Conservation (phyloP, 2,113 vertebrate species). For the Galeopterus variegatus region DNA sequence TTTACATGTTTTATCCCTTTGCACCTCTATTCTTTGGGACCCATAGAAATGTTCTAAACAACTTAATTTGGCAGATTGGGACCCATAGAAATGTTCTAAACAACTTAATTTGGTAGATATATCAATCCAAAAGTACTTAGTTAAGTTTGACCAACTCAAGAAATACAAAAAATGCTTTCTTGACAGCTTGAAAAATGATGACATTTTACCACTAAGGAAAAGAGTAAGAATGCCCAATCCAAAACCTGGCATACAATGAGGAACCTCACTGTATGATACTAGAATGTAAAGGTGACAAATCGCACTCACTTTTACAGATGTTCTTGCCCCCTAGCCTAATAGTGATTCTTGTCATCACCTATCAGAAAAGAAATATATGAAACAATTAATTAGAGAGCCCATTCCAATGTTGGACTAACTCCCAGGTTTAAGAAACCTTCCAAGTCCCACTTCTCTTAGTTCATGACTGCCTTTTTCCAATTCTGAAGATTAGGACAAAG, state of each 20-base stretch:
- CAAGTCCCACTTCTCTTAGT: neutral
- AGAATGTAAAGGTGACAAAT: constrained; percentile 6
- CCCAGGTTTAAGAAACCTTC: constrained; percentile 9
- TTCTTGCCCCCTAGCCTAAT: neutral
- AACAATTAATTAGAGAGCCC: neutral
- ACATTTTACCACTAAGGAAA: neutral
- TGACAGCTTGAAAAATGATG: constrained; percentile 14
- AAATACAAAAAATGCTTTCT: constrained; percentile 58
- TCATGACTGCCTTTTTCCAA: constrained; percentile 10
- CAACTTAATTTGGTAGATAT: constrained; percentile 33
- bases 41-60: constrained; percentile 12
- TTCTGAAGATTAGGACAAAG: neutral
- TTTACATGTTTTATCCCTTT: constrained; percentile 41
- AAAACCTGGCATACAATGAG: constrained; percentile 20
- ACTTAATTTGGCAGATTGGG: constrained; percentile 35
- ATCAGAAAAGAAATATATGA: constrained; percentile 48
- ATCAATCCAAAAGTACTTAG: constrained; percentile 34
- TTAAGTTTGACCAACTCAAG: constrained; percentile 45
- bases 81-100: neutral
- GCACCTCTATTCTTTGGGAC: neutral
- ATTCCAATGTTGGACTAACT: neutral
- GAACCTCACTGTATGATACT: neutral
- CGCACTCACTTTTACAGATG: constrained; percentile 2
- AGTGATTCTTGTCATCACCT: constrained; percentile 26
- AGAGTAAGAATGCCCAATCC: neutral